phyloP scores from a whole-genome alignment of 2,888 invertebrate genomes.

The Fabriciana adippe region DNA sequence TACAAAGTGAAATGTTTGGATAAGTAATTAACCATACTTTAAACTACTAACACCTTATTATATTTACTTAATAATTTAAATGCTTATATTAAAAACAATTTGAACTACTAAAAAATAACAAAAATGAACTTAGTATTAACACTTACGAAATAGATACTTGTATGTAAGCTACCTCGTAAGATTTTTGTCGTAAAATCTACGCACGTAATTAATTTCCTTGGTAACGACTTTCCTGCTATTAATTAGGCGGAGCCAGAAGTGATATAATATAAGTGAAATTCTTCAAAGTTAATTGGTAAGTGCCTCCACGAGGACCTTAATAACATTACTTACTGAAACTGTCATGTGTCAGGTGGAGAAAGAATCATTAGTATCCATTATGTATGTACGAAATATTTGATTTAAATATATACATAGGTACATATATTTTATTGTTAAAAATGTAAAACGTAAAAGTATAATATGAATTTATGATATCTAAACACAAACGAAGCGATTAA shows the following conservation, averaged over 20 bases:
- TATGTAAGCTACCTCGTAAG: neutral
- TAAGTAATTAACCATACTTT: too few relatives aligned
- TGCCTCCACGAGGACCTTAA: slow-evolving; percentile 20
- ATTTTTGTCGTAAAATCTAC: slow-evolving; percentile 32
- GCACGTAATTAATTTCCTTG: slow-evolving; percentile 38
- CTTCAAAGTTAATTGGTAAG: slow-evolving; percentile 41
- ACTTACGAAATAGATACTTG: neutral
- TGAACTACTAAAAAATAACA: too few relatives aligned
- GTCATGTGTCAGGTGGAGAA: slow-evolving; percentile 9
- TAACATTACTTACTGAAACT: slow-evolving; percentile 23
- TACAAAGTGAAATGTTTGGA: too few relatives aligned
- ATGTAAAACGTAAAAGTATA: neutral
- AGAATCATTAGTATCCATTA: slow-evolving; percentile 1
- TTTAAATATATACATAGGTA: neutral
- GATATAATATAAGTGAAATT: slow-evolving; percentile 44
- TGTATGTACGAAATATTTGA: neutral
- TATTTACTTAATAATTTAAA: too few relatives aligned
- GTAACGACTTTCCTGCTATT: slow-evolving; percentile 42
- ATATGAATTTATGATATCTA: neutral
- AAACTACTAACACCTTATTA: too few relatives aligned
- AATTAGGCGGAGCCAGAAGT: slow-evolving; percentile 38
- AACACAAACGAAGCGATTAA: neutral
- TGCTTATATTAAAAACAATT: too few relatives aligned
- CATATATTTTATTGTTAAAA: neutral
- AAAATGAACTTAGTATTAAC: too few relatives aligned